A percentile compares a stretch with the other conserved stretches of the same genome.
Evolutionary conservation across 2,113 vertebrate species (phyloP).

Genomic region (Ptychochromis oligacanthus): DNA sequence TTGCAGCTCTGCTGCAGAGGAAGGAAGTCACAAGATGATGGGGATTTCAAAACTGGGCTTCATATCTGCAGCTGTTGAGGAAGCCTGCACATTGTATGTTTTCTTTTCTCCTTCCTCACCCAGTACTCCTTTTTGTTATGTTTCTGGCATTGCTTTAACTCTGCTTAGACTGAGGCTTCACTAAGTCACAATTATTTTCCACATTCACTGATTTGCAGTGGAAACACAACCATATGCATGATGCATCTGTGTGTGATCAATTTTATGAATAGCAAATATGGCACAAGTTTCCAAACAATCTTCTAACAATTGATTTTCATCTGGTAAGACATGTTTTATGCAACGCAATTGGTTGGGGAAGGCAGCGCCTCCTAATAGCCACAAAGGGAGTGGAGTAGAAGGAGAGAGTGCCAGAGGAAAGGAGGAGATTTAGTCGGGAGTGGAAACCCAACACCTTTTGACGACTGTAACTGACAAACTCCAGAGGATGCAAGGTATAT

Average conservation of each 20-base stretch:
- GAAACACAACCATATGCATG: constrained; percentile 25
- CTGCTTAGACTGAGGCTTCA: background rate
- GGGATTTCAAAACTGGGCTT: constrained; percentile 79
- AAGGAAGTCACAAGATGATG: constrained; percentile 84
- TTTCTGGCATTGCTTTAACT: constrained; percentile 19
- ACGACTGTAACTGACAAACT: constrained; percentile 65
- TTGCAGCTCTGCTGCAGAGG: constrained; percentile 73
- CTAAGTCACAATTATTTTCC: constrained; percentile 21
- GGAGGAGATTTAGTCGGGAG: constrained; percentile 55
- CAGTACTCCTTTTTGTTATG: constrained; percentile 25
- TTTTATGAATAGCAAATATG: constrained; percentile 47
- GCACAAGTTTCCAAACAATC: constrained; percentile 40
- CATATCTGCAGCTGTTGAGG: constrained; percentile 78
- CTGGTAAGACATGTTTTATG: constrained; percentile 45
- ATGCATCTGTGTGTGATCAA: constrained; percentile 48
- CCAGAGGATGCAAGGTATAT: constrained; percentile 56
- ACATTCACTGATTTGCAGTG: constrained; percentile 20
- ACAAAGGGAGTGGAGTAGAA: constrained; percentile 56
- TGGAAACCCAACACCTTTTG: constrained; percentile 66
- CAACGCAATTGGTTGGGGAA: constrained; percentile 59
- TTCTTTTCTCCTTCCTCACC: constrained; percentile 58
- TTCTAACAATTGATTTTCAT: constrained; percentile 50
- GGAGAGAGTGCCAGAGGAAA: constrained; percentile 44
- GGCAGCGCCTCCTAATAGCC: constrained; percentile 68
- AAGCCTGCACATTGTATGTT: constrained; percentile 73